Percentiles rank a stretch among this genome's conserved stretches.
Evolutionary conservation across 2,797 vertebrate species (phyloP).

Genomic region (Anableps anableps): DNA sequence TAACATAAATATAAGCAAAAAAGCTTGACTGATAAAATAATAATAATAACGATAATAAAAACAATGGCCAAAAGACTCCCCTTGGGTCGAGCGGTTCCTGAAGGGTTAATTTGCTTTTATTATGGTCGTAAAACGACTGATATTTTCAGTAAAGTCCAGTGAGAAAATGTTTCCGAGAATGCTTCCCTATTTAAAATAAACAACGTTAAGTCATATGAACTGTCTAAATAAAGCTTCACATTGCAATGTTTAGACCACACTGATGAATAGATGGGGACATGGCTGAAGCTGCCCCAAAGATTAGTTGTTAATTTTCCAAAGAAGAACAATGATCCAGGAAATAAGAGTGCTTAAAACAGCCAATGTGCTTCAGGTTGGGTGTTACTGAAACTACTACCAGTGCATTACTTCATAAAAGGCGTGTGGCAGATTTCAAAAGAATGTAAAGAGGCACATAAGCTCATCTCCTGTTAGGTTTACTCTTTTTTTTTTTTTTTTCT

Average conservation of each 20-base stretch:
- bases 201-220: constrained; percentile 6
- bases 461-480: neutral
- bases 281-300: neutral
- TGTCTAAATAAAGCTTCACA: constrained; percentile 5
- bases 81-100: neutral
- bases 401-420: neutral
- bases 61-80: too few relatives aligned
- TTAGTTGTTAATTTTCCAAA: neutral
- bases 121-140: neutral
- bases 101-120: neutral
- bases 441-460: neutral
- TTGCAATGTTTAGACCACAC: neutral
- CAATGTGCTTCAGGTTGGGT: neutral
- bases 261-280: neutral
- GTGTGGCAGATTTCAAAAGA: neutral
- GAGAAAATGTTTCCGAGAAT: neutral
- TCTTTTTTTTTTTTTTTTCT: constrained; percentile 19
- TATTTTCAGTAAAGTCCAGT: neutral
- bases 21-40: neutral
- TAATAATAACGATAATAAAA: too few relatives aligned
- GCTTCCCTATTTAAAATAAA: constrained; percentile 1
- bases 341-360: neutral
- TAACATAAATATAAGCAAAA: neutral
- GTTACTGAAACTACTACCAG: too few relatives aligned
- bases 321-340: neutral